Conservation (phyloP, 2,888 invertebrate species). For the Sinelater perroti region DNA sequence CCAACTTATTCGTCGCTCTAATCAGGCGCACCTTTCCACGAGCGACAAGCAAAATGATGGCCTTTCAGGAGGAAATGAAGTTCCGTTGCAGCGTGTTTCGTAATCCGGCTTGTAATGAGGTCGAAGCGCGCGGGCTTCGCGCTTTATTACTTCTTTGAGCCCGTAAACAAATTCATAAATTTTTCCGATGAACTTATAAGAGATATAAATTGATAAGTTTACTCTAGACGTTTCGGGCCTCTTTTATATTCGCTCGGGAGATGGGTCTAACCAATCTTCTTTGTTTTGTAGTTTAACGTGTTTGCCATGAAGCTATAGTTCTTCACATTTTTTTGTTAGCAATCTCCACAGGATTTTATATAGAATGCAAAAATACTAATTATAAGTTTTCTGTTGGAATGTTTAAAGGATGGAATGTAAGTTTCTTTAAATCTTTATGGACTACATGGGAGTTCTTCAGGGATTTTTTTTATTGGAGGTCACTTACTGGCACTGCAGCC, state of each 20-base stretch:
- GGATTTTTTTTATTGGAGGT: too few species aligned
- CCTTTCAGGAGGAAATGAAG: conserved; percentile 7
- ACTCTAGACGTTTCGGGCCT: background rate
- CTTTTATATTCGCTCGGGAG: conserved; percentile 4
- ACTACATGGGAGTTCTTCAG: too few species aligned
- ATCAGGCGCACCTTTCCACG: conserved; percentile 5
- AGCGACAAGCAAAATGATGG: background rate
- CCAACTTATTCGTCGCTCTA: conserved; percentile 4
- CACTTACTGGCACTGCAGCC: too few species aligned
- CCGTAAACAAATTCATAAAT: conserved; percentile 10
- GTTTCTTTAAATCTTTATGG: too few species aligned
- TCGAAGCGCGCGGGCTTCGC: background rate
- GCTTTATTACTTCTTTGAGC: conserved; percentile 13
- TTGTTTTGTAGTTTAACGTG: too few species aligned
- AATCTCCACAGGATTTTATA: too few species aligned
- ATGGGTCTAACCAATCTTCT: too few species aligned
- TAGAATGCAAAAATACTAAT: too few species aligned
- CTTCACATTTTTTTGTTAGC: too few species aligned
- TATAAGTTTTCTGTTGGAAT: too few species aligned
- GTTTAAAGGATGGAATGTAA: too few species aligned
- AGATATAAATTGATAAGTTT: conserved; percentile 12
- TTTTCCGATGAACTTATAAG: conserved; percentile 17
- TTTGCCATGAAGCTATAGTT: too few species aligned
- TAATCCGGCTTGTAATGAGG: conserved; percentile 6
- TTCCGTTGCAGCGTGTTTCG: conserved; percentile 5